Evolutionary conservation across 2,797 vertebrate species (phyloP).

Genomic region (Knipowitschia caucasica): DNA sequence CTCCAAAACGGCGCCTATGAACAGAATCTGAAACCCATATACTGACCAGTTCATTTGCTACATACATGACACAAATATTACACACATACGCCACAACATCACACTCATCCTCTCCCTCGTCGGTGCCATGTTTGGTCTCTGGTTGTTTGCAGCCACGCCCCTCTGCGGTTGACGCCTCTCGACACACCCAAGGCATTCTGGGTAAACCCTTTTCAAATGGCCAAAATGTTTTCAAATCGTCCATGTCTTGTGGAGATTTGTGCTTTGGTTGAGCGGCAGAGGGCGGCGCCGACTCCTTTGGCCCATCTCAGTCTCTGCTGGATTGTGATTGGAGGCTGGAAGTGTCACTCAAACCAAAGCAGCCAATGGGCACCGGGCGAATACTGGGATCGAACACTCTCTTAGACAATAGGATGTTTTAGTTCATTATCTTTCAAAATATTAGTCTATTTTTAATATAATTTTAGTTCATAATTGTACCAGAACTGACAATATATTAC

Average conservation of each 20-base stretch:
- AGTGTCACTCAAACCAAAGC: slow-evolving; percentile 59
- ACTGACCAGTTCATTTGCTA: too few species aligned
- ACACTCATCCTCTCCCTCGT: slow-evolving; percentile 81
- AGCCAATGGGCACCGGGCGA: slow-evolving; percentile 44
- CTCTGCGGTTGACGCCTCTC: slow-evolving; percentile 99
- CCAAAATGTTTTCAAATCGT: slow-evolving; percentile 32
- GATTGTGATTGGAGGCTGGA: slow-evolving; percentile 57
- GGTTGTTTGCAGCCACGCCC: slow-evolving; percentile 98
- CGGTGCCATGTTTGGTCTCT: slow-evolving; percentile 87
- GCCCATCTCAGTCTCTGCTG: slow-evolving; percentile 55
- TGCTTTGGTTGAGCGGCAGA: slow-evolving; percentile 62
- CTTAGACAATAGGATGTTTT: slow-evolving; percentile 13
- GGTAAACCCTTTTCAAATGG: slow-evolving; percentile 61
- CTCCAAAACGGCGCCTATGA: too few species aligned
- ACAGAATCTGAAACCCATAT: too few species aligned
- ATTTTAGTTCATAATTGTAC: too few species aligned
- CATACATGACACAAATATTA: slow-evolving; percentile 21
- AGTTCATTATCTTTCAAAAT: background rate
- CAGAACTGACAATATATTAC: too few species aligned
- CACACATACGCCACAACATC: slow-evolving; percentile 76
- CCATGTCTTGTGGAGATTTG: slow-evolving; percentile 74
- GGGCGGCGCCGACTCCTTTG: slow-evolving; percentile 50
- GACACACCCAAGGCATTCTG: slow-evolving; percentile 94
- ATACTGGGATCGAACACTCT: slow-evolving; percentile 39
- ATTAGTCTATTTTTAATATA: too few species aligned